Evolutionary conservation across 1,140 invertebrate species (phyloP).

Genomic region (Chlorops oryzae): DNA sequence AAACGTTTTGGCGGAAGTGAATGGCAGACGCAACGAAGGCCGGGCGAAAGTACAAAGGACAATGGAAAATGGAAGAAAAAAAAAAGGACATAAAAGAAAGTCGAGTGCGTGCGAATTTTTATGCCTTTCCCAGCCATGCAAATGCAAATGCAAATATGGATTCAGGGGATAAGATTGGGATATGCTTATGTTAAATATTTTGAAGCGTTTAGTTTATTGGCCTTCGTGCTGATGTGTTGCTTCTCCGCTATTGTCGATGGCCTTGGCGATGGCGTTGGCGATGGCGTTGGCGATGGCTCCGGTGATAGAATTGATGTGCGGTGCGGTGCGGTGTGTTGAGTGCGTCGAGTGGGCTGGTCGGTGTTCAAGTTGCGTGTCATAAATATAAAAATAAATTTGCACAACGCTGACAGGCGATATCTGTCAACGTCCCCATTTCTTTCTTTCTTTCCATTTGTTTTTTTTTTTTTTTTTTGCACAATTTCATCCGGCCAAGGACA

Average conservation of each 20-base stretch:
- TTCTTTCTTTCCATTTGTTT: not conserved
- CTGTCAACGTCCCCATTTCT: slow-evolving; percentile 23
- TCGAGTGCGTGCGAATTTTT: slow-evolving; percentile 10
- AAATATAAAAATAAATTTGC: slow-evolving; percentile 46
- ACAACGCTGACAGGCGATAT: slow-evolving; percentile 20
- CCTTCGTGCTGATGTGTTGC: slow-evolving; percentile 8
- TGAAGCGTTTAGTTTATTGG: slow-evolving; percentile 44
- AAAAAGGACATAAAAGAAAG: slow-evolving; percentile 1
- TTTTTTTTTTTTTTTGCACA: no score
- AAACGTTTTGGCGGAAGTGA: no score
- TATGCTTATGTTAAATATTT: slow-evolving; percentile 6
- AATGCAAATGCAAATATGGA: not conserved
- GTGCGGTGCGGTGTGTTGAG: slow-evolving; percentile 20
- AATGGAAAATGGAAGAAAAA: not conserved
- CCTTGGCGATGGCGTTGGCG: no score
- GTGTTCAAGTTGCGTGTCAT: slow-evolving; percentile 35
- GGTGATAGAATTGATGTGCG: slow-evolving; percentile 1
- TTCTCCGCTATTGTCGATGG: no score
- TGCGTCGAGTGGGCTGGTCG: slow-evolving; percentile 30
- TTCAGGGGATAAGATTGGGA: not conserved
- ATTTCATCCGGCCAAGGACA: no score
- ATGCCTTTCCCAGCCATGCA: not conserved
- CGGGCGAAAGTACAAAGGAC: slow-evolving; percentile 3
- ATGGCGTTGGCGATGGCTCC: slow-evolving; percentile 12
- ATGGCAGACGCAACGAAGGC: no score